Base-by-base conservation (phyloP, 2,113 vertebrate species). In the Rhinolophus sinicus region DNA sequence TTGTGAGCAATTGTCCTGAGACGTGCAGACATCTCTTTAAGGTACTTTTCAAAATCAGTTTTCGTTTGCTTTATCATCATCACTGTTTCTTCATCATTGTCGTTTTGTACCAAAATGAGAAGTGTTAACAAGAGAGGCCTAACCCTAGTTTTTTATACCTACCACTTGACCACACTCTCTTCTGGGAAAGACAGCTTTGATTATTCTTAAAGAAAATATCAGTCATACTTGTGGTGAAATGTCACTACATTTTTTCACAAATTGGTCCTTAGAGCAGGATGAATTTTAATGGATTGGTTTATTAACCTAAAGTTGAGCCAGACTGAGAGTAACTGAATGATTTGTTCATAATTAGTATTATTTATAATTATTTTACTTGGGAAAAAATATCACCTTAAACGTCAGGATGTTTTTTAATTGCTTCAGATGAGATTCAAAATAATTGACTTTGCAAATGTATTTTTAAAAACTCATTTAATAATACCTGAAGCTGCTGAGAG, bases 331-430 rank as follows among this genome's bases (percentile, higher is more conserved):
- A 98, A 98, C 98, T 95, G 98, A 98, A 97, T 98, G 98, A 99
- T 98, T 98, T 98, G 98, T 98, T 98, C 98, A 98, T 99, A 98
- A 99, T 99, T 99, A 98, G 98, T 98, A 98, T 98, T 99, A 98
- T 98, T 99, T 98, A 98, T 99, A 99, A 99, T 98, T 99, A 98
- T 99, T 98, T 99, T 98, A 98, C 98, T 97, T 92, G 97, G 98
- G 96, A 98, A 98, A 98, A 98, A 99, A 98, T 98, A 98, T 98
- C 98, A 99, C 98, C 98, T 98, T 98, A 99, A 99, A 99, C 98
- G 98, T 98, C 98, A 99, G 95, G 98, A 93, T 98, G 98, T 97
- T 98, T 98, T 98, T 98, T 98, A 99, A 99, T 98, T 98, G 98
- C 98, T 97, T 98, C 97, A 52, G 97, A 98, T 98, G 98, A 98